Conservation (phyloP, 2,797 vertebrate species). For the Buphagus erythrorhynchus region DNA sequence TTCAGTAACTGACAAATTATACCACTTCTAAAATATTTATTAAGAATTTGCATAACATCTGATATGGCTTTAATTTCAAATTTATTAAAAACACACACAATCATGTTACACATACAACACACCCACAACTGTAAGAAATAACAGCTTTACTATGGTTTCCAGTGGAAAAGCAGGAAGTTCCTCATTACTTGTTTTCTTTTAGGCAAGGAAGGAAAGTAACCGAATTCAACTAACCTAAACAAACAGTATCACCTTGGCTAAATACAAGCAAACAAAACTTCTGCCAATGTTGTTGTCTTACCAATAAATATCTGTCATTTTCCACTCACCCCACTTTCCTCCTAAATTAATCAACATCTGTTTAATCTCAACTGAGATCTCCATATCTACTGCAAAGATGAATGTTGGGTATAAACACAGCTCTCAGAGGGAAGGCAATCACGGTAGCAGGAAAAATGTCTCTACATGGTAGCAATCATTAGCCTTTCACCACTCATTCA, state of each 20-base stretch:
- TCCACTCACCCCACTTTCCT: not conserved
- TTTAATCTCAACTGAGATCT: constrained; percentile 20
- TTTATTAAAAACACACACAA: not conserved
- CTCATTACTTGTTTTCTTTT: not conserved
- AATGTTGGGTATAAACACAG: constrained; percentile 29
- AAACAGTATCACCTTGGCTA: constrained; percentile 4
- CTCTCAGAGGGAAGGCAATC: not conserved
- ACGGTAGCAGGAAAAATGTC: constrained; percentile 2
- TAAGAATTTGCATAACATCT: not conserved
- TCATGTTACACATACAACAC: not conserved
- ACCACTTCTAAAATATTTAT: not conserved
- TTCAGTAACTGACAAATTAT: not conserved
- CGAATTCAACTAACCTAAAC: not conserved
- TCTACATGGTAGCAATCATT: not conserved
- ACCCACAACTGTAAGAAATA: not conserved
- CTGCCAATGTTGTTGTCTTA: not conserved
- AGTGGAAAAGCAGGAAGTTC: constrained; percentile 17
- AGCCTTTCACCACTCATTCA: constrained; percentile 43
- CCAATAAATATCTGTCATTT: not conserved
- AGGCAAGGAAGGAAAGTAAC: constrained; percentile 30
- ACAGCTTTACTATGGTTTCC: not conserved
- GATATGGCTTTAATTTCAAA: constrained; percentile 31
- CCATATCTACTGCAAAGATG: not conserved
- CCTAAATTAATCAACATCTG: constrained; percentile 4
- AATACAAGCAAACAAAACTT: constrained; percentile 26